Percentiles rank a stretch among this genome's conserved stretches.
Conservation (phyloP, 2,113 vertebrate genomes). For the Ciconia maguari region DNA sequence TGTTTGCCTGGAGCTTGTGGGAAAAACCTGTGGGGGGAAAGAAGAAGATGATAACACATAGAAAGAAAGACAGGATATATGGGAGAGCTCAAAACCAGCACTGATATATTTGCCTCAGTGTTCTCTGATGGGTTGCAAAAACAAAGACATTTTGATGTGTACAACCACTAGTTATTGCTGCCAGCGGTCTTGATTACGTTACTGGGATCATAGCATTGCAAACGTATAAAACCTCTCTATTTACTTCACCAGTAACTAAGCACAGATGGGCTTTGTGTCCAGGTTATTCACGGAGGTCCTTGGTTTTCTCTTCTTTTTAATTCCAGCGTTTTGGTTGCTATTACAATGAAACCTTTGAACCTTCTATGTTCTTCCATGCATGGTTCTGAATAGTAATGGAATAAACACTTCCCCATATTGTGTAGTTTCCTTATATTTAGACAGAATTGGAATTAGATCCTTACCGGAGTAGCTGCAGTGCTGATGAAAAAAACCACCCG, state of each 20-base stretch:
- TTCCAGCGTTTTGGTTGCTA: not conserved
- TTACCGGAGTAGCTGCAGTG: not conserved
- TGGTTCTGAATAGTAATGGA: conserved; percentile 6
- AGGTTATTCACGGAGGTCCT: not conserved
- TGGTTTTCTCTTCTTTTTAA: not conserved
- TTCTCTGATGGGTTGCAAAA: not conserved
- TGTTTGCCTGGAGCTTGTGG: conserved; percentile 5
- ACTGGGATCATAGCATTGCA: not conserved
- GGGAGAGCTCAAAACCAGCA: not conserved
- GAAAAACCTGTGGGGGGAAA: not conserved
- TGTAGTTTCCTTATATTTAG: not conserved
- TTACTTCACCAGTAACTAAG: not conserved
- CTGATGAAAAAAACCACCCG: not conserved
- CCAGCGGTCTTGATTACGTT: not conserved
- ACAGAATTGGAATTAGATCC: not conserved
- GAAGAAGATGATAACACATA: not conserved
- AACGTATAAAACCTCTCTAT: not conserved
- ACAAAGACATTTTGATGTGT: not conserved
- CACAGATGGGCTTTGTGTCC: conserved; percentile 35
- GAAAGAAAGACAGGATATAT: not conserved
- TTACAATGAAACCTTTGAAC: conserved; percentile 42
- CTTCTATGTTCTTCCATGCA: not conserved
- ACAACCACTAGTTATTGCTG: not conserved
- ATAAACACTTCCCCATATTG: not conserved
- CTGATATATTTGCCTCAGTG: not conserved